A percentile compares a stretch with the other conserved stretches of the same genome.
These are phyloP conservation scores for Connochaetes taurinus DNA, from an alignment of 2,113 vertebrate genomes.

Conservation along the genomic window DNA sequence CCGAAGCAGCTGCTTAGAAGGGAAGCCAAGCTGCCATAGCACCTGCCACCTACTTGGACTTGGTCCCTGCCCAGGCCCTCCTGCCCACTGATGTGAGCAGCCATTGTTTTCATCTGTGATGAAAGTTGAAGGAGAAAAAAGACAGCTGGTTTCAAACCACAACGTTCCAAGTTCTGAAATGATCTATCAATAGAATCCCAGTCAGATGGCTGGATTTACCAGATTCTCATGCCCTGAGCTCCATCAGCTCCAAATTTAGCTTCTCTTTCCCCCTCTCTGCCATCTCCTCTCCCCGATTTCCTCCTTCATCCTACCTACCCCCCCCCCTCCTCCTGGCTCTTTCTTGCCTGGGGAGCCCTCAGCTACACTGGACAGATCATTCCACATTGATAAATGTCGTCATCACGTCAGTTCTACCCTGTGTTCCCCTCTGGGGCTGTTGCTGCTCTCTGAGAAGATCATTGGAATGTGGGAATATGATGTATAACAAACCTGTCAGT, in stretches of 20 bases:
- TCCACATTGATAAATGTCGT: background rate
- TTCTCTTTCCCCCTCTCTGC: background rate
- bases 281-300: background rate
- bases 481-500: background rate
- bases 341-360: background rate
- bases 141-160: background rate
- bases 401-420: constrained; percentile 1
- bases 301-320: background rate
- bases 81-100: background rate
- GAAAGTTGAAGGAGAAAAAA: background rate
- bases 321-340: background rate
- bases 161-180: background rate
- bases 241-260: background rate
- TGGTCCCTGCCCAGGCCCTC: background rate
- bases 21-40: background rate
- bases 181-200: background rate
- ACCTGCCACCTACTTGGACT: background rate
- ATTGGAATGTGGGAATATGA: constrained; percentile 25
- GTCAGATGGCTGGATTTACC: background rate
- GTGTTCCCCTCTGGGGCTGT: background rate
- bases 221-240: background rate
- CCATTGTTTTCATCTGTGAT: background rate
- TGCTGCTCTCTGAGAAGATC: background rate
- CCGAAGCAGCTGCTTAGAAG: background rate
- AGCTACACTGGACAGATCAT: background rate